Base-by-base conservation (phyloP, 2,888 invertebrate species). In the Drymonia ruficornis region DNA sequence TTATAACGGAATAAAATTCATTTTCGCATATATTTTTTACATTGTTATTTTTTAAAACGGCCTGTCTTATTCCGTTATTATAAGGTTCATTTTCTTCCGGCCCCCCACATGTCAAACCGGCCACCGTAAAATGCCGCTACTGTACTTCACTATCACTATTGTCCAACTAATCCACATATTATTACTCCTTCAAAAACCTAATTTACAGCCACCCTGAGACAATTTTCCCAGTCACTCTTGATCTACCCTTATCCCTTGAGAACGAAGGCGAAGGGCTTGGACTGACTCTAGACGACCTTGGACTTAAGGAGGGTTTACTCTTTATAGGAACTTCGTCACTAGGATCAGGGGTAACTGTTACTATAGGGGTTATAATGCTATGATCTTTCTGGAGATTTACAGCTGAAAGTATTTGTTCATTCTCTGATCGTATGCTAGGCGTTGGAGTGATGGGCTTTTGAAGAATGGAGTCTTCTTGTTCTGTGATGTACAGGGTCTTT, bases 161-260 rank as follows among this genome's bases (percentile, higher is more conserved):
- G 36, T 36, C 36, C n/a, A n/a, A n/a, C n/a, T n/a, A n/a, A 36
- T 11, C 13, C 36, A 5, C 13, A 36, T 11, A 13, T n/a, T n/a
- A 11, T 9, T 2, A 36, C 36, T 36, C 11, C 36, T 36, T 13
- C n/a, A 36, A 36, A 36, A 36, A n/a, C n/a, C 42, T 46, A 40
- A 23, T 23, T 90, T 93, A 96, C 52, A 96, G 93, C 96, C 96
- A 96, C 1, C 96, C 96, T 15, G 96, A 95, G 59, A 96, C 94
- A 62, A 95, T 93, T 84, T 95, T 95, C 0, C 96, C 96, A 0
- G 96, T 96, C 0, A 95, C 94, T 74, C 94, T 96, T 2, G 96
- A 96, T 76, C 94, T 96, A 12, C 96, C 96, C 55, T 93, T 94
- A 54, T 93, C 94, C 34, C 93, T 45, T 0, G 93, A 61, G 70